Evolutionary conservation across 2,888 invertebrate genomes (phyloP).

Genomic region (Athalia cordata): DNA sequence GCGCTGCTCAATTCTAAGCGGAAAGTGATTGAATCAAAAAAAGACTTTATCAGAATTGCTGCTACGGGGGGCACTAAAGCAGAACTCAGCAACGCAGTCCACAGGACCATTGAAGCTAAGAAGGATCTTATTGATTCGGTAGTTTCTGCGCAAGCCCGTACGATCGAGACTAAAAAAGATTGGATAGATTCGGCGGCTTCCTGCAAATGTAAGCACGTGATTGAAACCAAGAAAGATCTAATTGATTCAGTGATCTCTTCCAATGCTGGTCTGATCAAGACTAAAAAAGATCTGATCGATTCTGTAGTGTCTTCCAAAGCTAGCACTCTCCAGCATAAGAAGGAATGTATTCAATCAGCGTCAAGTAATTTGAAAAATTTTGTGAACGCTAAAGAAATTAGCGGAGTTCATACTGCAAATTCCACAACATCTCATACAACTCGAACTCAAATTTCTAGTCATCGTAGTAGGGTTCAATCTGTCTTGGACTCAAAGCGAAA

Average conservation of each 20-base stretch:
- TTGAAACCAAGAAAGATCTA: background rate
- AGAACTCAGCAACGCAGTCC: constrained; percentile 15
- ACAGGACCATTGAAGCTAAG: constrained; percentile 23
- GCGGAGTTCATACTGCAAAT: no score
- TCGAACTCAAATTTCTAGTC: background rate
- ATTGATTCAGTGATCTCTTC: constrained; percentile 26
- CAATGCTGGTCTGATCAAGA: background rate
- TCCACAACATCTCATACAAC: no score
- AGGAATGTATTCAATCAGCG: background rate
- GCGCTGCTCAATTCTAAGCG: constrained; percentile 14
- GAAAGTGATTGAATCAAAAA: constrained; percentile 25
- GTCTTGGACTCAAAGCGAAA: constrained; percentile 18
- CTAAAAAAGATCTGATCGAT: constrained; percentile 17
- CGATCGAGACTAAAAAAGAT: background rate
- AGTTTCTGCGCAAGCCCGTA: background rate
- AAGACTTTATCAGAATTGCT: constrained; percentile 17
- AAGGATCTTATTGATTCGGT: constrained; percentile 30
- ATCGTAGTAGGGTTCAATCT: background rate
- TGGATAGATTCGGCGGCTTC: background rate
- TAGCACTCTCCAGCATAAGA: background rate
- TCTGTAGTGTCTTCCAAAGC: constrained; percentile 2
- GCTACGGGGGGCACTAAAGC: constrained; percentile 2
- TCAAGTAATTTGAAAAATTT: background rate
- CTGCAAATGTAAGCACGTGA: background rate
- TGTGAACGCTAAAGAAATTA: no score